Conservation (phyloP, 2,797 vertebrate genomes). For the Pantherophis alleghaniensis region DNA sequence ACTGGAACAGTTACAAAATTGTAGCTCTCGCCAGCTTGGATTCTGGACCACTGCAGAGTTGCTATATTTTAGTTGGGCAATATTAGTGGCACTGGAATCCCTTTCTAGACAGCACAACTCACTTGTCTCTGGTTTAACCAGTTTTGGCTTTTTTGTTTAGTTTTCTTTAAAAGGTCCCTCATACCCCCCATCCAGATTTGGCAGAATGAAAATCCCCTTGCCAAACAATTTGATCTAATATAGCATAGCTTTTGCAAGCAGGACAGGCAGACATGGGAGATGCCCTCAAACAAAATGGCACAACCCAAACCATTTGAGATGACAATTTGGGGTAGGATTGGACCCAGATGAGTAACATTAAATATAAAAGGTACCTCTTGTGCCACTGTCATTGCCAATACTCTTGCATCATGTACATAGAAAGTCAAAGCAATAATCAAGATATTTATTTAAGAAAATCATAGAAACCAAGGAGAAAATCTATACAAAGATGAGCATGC, state of each 20-base stretch:
- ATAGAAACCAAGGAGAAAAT: background rate
- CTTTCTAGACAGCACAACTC: background rate
- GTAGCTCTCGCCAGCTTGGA: background rate
- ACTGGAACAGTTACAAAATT: background rate
- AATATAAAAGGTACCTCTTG: background rate
- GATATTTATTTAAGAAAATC: background rate
- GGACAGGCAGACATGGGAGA: background rate
- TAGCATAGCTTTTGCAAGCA: background rate
- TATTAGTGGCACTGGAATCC: background rate
- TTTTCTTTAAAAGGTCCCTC: background rate
- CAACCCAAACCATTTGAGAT: background rate
- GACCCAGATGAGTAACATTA: background rate
- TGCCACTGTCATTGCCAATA: background rate
- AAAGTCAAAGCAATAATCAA: background rate
- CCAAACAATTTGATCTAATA: background rate
- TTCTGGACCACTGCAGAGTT: background rate
- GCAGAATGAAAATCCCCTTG: background rate
- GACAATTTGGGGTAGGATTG: background rate
- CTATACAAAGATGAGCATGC: background rate
- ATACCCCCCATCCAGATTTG: background rate
- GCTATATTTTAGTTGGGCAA: background rate
- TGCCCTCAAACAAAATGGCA: background rate
- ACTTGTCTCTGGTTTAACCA: background rate
- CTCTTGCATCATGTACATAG: background rate
- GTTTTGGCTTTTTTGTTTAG: background rate